Percentiles rank a stretch among this genome's conserved stretches.
phyloP scores from a whole-genome alignment of 2,113 vertebrate genomes.

The Sylvietta virens region DNA sequence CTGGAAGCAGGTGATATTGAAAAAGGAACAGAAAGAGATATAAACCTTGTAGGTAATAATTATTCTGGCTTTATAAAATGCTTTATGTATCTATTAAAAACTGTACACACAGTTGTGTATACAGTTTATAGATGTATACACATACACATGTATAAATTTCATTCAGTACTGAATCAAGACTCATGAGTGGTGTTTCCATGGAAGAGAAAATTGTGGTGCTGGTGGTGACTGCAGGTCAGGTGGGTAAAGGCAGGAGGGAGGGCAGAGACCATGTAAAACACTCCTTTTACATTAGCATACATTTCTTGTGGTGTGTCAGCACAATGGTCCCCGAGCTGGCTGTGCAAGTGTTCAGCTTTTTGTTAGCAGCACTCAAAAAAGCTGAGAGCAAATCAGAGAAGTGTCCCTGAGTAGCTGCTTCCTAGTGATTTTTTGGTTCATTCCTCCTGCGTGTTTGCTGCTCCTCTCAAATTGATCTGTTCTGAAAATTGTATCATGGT shows the following conservation, averaged over 20 bases:
- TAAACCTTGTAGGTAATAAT: not conserved
- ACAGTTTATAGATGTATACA: not conserved
- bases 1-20: not conserved
- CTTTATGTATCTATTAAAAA: not conserved
- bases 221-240: not conserved
- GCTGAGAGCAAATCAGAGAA: not conserved
- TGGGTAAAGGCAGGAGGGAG: not conserved
- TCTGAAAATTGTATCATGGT: slow-evolving; percentile 51
- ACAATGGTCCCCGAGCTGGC: not conserved
- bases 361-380: not conserved
- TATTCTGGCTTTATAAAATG: not conserved
- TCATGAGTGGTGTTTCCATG: not conserved
- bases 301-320: not conserved
- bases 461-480: slow-evolving; percentile 10
- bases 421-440: not conserved
- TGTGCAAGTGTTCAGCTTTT: not conserved
- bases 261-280: not conserved
- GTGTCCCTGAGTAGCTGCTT: not conserved
- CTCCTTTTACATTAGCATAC: not conserved
- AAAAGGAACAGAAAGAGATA: not conserved
- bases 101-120: accelerated
- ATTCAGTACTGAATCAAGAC: not conserved
- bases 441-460: not conserved
- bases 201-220: not conserved
- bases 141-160: not conserved